phyloP scores from a whole-genome alignment of 2,888 invertebrate genomes.

The Dolichopus griseipennis region DNA sequence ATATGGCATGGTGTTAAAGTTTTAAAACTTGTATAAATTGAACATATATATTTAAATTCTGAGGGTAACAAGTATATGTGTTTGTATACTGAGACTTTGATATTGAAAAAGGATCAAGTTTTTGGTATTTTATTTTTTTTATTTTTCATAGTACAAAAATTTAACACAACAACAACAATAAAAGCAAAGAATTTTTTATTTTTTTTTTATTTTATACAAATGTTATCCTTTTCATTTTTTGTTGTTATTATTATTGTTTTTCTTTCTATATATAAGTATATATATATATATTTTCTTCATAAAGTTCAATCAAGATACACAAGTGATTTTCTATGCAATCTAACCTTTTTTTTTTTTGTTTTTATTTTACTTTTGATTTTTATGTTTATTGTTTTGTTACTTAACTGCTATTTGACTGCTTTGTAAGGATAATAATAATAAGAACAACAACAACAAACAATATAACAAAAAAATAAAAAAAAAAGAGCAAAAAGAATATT shows the following conservation, averaged over 20 bases:
- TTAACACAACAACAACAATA: too few relatives aligned
- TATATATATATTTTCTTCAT: constrained; percentile 18
- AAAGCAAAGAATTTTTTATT: too few relatives aligned
- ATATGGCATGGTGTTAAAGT: too few relatives aligned
- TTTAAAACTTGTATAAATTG: not conserved
- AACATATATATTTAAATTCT: not conserved
- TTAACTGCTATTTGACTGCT: not conserved
- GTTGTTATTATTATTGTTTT: too few relatives aligned
- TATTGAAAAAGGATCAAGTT: not conserved
- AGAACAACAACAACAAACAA: not conserved
- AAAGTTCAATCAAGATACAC: constrained; percentile 20
- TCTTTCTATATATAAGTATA: too few relatives aligned
- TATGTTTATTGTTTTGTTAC: not conserved
- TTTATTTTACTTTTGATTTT: not conserved
- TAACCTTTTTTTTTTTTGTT: constrained; percentile 16
- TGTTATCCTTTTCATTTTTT: too few relatives aligned
- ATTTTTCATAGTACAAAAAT: too few relatives aligned
- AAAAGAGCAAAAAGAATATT: not conserved
- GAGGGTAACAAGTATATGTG: not conserved
- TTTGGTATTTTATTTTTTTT: too few relatives aligned
- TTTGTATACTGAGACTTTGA: not conserved
- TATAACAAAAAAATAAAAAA: too few relatives aligned
- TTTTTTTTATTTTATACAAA: too few relatives aligned
- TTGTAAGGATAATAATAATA: not conserved
- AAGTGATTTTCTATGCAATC: constrained; percentile 16